phyloP scores from a whole-genome alignment of 64 coral and sea anemone genomes.

The Dendrophyllia cribrosa region DNA sequence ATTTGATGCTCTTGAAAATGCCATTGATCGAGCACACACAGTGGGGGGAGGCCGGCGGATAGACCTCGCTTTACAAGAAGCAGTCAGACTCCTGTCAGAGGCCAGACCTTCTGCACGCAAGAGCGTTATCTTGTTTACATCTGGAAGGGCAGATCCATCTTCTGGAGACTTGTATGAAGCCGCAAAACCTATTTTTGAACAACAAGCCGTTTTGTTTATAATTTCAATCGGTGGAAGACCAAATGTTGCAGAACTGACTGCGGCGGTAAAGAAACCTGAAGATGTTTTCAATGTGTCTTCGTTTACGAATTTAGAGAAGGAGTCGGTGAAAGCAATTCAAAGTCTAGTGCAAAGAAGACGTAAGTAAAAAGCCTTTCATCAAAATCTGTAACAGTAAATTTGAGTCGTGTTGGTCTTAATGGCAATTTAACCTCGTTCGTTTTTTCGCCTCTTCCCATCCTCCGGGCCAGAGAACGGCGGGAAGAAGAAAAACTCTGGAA shows the following conservation, averaged over 20 bases:
- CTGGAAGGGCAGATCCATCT: not conserved
- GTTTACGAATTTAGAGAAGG: not conserved
- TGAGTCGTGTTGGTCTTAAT: too few species aligned
- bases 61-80: slow-evolving; percentile 29
- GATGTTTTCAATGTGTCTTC: slow-evolving; percentile 51
- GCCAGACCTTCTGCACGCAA: slow-evolving; percentile 19
- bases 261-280: slow-evolving; percentile 27
- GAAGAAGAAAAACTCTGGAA: too few species aligned
- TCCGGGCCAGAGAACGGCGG: too few species aligned
- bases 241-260: slow-evolving; percentile 46
- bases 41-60: slow-evolving; percentile 36
- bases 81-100: not conserved
- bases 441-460: too few species aligned
- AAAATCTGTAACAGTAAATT: too few species aligned
- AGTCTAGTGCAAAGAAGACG: not conserved
- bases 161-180: not conserved
- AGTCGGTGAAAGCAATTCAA: not conserved
- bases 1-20: slow-evolving; percentile 15
- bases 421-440: too few species aligned
- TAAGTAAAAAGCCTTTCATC: not conserved
- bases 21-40: slow-evolving; percentile 14
- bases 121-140: slow-evolving; percentile 22
- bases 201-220: slow-evolving; percentile 24
- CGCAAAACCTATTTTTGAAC: not conserved
- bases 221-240: slow-evolving; percentile 66